Percentiles rank a stretch among this genome's conserved stretches.
Conservation (phyloP, 2,113 vertebrate species). For the Cacatua alba region DNA sequence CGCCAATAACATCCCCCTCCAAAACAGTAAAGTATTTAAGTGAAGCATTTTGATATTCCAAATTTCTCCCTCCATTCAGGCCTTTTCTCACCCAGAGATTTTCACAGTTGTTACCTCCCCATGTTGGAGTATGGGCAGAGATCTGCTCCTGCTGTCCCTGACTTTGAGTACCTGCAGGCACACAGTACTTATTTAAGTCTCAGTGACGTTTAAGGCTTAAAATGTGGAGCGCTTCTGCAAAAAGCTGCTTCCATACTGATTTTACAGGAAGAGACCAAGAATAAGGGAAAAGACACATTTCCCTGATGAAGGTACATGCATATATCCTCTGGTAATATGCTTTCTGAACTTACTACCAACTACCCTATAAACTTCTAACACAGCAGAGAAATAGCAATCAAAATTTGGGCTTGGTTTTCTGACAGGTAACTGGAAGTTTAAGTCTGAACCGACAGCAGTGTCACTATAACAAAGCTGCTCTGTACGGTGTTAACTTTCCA, state of each 20-base stretch:
- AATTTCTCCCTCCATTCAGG: neutral
- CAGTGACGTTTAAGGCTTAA: neutral
- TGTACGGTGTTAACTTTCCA: conserved; percentile 33
- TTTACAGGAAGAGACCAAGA: neutral
- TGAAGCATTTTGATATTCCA: neutral
- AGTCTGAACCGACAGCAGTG: neutral
- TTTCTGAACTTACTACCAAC: neutral
- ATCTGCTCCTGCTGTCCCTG: neutral
- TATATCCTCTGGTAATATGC: neutral
- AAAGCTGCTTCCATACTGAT: neutral
- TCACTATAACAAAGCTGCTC: neutral
- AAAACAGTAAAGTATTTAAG: neutral
- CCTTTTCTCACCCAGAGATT: neutral
- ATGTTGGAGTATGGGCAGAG: neutral
- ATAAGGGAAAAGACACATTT: neutral
- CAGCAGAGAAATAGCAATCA: neutral
- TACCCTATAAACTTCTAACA: neutral
- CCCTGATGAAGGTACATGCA: neutral
- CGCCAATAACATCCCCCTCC: neutral
- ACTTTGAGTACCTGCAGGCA: neutral
- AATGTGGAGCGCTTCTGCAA: neutral
- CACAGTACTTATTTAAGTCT: neutral
- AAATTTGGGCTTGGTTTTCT: neutral
- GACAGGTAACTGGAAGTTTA: neutral
- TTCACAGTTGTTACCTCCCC: neutral